Percentiles rank a stretch among this genome's conserved stretches.
Evolutionary conservation across 1,140 invertebrate genomes (phyloP).

Genomic region (Vanessa tameamea): DNA sequence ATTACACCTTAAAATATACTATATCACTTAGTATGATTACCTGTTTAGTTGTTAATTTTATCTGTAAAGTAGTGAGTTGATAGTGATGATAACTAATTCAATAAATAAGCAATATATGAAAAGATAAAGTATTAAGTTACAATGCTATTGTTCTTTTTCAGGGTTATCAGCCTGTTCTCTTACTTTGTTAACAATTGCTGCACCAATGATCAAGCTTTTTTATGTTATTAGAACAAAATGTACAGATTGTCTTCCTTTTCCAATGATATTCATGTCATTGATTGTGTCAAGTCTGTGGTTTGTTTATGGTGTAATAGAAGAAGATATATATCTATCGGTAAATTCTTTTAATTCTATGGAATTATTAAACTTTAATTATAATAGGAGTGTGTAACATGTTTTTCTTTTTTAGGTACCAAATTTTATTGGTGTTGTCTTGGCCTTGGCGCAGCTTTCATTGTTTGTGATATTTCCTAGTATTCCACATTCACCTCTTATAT

Average conservation of each 20-base stretch:
- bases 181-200: slow-evolving; percentile 89
- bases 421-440: slow-evolving; percentile 85
- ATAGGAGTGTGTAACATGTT: not conserved
- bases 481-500: slow-evolving; percentile 39
- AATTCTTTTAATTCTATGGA: slow-evolving; percentile 39
- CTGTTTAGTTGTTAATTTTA: too few relatives aligned
- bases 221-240: slow-evolving; percentile 88
- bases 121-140: too few relatives aligned
- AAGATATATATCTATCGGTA: slow-evolving; percentile 87
- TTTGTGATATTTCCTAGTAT: slow-evolving; percentile 85
- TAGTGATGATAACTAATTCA: too few relatives aligned
- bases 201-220: slow-evolving; percentile 87
- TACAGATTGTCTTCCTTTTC: slow-evolving; percentile 89
- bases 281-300: slow-evolving; percentile 88
- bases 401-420: slow-evolving; percentile 84
- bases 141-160: slow-evolving; percentile 38
- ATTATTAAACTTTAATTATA: not conserved
- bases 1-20: too few relatives aligned
- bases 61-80: too few relatives aligned
- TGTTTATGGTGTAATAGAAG: slow-evolving; percentile 86
- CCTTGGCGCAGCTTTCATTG: slow-evolving; percentile 85
- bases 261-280: slow-evolving; percentile 88
- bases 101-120: too few relatives aligned
- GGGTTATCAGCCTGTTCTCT: slow-evolving; percentile 86
- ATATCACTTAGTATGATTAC: too few relatives aligned